Percentiles rank a stretch among this genome's conserved stretches.
phyloP scores from a whole-genome alignment of 2,113 vertebrate genomes.

The Sterna hirundo region DNA sequence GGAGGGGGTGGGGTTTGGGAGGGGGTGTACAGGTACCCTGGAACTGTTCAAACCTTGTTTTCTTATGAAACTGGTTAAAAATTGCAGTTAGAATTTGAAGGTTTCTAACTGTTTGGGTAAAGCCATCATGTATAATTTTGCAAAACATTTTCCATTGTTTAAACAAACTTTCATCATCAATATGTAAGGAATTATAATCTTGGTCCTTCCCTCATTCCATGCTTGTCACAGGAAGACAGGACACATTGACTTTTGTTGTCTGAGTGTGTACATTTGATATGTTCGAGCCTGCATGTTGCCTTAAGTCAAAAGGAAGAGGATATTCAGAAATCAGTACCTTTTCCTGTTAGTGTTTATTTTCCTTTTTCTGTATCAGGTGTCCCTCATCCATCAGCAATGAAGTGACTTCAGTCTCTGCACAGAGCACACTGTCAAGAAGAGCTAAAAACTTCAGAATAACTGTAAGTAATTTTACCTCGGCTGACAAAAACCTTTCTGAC shows the following conservation, averaged over 20 bases:
- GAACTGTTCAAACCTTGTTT: background rate
- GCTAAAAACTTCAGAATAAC: constrained; percentile 35
- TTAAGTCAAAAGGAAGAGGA: background rate
- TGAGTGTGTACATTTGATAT: background rate
- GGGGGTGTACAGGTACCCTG: background rate
- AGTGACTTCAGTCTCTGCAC: constrained; percentile 21
- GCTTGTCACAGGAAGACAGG: background rate
- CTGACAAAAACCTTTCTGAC: background rate
- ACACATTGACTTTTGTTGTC: background rate
- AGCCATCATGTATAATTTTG: background rate
- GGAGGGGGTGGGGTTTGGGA: background rate
- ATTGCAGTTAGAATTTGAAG: background rate
- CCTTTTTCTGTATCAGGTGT: constrained; percentile 62
- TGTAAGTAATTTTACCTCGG: constrained; percentile 58
- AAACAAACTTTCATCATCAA: background rate
- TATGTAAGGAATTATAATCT: background rate
- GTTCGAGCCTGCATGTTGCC: background rate
- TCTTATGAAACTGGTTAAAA: background rate
- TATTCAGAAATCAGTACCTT: background rate
- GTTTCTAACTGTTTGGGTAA: background rate
- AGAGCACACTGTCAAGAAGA: constrained; percentile 35
- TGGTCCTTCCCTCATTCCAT: background rate
- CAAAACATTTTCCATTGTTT: background rate
- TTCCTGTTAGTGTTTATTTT: background rate
- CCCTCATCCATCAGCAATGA: constrained; percentile 33